Evolutionary conservation across 1,140 invertebrate species (phyloP), one percentile per base, ranked within the genome.

Genomic region (Anagrus nilaparvatae): DNA sequence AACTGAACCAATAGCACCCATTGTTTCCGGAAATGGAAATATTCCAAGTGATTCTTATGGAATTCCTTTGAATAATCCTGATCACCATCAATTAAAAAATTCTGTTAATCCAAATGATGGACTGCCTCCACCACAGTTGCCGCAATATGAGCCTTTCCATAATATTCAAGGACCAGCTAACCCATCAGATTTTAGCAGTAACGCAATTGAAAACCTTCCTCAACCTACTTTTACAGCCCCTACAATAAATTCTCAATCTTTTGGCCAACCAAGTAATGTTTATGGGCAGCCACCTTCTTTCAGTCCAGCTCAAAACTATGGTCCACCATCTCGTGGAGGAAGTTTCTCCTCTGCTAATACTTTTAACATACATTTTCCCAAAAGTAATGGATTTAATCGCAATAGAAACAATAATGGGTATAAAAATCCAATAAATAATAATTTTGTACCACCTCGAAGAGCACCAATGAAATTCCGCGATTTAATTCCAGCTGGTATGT

Each of bases 401-500:
- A 38, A 27, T 19, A 16, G 28, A 18, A 29, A 38, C 7, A 20
- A 24, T 9, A 23, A 21, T 40, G 68, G 65, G 27, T 64, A 72
- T 14, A 69, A 69, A 16, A 72, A 74, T 9, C 69, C 76, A 8
- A 56, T 60, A 17, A 43, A 56, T 4, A 56, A 51, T 23, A 52
- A 48, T 50, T 59, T 58, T 46, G 58, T 52, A 49, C 70, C 52
- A 39, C 70, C 49, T 50, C 65, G 53, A 59, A 66, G 48, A 43
- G 60, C 55, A 17, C 69, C 51, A 47, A 68, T 52, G 6, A 74
- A 78, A 50, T 84, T 83, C 53, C 71, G 79, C 37, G 78, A 82
- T 20, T 72, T 76, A 1, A 75, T 84, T 3, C 82, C 82, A 4
- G 63, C 65, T 33, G 79, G 78, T 2, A 53, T 85, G 2, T 59